Conservation (phyloP, 2,113 vertebrate genomes). For the Silurus meridionalis region DNA sequence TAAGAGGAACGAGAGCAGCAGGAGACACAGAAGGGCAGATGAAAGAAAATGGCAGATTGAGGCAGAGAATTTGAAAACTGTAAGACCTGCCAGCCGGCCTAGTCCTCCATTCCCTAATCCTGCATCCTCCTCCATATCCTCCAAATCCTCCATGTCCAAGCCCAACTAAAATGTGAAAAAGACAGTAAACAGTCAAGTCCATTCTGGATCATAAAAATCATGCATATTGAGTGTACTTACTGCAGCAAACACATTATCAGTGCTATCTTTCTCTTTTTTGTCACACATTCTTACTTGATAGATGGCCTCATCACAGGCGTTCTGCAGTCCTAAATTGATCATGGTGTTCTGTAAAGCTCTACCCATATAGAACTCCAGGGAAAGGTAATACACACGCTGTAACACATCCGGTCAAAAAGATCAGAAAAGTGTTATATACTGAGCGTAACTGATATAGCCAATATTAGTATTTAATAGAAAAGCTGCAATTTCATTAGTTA, state of each 20-base stretch:
- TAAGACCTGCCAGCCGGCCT: constrained; percentile 90
- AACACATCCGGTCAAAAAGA: background rate
- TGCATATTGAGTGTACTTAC: background rate
- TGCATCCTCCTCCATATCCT: constrained; percentile 95
- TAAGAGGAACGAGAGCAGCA: constrained; percentile 15
- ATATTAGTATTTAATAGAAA: background rate
- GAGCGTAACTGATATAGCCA: background rate
- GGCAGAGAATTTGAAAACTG: background rate
- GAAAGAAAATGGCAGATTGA: background rate
- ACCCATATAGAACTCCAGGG: constrained; percentile 97
- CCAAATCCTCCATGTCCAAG: constrained; percentile 95
- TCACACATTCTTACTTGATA: constrained; percentile 81
- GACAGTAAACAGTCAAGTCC: background rate
- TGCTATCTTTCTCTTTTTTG: background rate
- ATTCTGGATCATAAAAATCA: background rate
- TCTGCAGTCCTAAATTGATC: constrained; percentile 95
- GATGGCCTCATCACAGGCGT: constrained; percentile 92
- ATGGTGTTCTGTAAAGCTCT: constrained; percentile 93
- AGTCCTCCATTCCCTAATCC: constrained; percentile 95
- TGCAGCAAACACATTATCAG: constrained; percentile 2
- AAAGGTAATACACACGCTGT: constrained; percentile 94
- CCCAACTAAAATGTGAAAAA: constrained; percentile 74
- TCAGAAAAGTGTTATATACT: background rate
- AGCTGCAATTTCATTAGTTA: background rate
- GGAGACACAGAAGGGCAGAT: background rate